Evolutionary conservation across 2,888 invertebrate genomes (phyloP), one percentile per base, ranked within the genome.

Genomic region (Folsomia manolachei): DNA sequence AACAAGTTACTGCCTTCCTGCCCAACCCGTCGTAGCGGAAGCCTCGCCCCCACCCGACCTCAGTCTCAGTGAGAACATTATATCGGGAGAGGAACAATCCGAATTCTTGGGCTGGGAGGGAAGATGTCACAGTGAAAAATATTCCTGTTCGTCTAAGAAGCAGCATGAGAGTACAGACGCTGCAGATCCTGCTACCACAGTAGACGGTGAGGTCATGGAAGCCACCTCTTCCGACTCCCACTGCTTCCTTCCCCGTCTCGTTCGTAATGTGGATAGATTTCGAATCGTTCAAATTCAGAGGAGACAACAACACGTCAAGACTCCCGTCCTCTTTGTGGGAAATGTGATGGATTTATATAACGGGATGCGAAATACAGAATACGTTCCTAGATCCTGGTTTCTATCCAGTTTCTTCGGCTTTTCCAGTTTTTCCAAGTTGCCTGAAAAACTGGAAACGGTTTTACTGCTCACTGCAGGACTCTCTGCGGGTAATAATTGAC

Each of bases 271-370:
- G 56, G 72, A 75, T 26, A 61, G 75, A 21, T 79, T 80, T 69
- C 78, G 80, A 52, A 78, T 78, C 24, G 77, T 80, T 56, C 78
- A 79, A 73, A 80, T 80, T 56, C 78, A 80, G 62, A 71, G 80
- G 23, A 72, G 79, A 19, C 79, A 80, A 63, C 61, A 67, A 26
- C 62, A 65, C 18, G 51, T 39, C 24, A 79, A 75, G 69, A 74
- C 78, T 52, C 75, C 80, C 9, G 80, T 80, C 11, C 70, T 80
- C 2, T 80, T 79, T 69, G 80, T 80, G 2, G 80, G 80, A 18
- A 78, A 78, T 67, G 79, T 80, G n/a, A 75, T 67, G 73, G 79
- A 80, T 67, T 71, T 80, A 19, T 76, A 73, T 1, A 77, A 76
- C 63, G 80, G 78, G 25, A 63, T 80, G 9, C 68, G 74, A 63